Evolutionary conservation across 2,888 invertebrate genomes (phyloP), one percentile per base, ranked within the genome.

Genomic region (Peribatodes rhomboidaria): DNA sequence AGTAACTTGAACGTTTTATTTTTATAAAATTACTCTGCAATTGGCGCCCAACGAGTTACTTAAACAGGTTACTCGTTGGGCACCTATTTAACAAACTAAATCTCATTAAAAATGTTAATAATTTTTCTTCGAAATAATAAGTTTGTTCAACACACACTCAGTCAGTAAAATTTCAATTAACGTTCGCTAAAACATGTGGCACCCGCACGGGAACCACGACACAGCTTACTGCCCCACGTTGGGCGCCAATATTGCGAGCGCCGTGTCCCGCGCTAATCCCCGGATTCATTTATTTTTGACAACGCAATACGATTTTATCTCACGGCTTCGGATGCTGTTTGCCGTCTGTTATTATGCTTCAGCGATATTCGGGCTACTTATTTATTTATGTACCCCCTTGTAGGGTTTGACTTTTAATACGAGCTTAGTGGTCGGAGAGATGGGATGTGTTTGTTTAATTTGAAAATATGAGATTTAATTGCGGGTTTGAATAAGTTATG

Each of bases 301-400:
- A 92, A 92, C 93, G 92, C 93, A 90, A 93, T 92, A 91, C 92
- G 92, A 93, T 93, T 93, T 92, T 93, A 92, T 93, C 93, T 92
- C 90, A 88, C 86, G 90, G 92, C 92, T 92, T 92, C 92, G 90
- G 90, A 90, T 91, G 91, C 91, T 92, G 92, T 93, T 93, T 93
- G 92, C 92, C 90, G 86, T 89, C 90, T 90, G 92, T 92, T 93
- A 92, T 92, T 91, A 89, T 85, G 84, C 86, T 86, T 84, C 88
- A 83, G 84, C 86, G 86, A 89, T 90, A 90, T 88, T 90, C 85
- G 83, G 83, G 84, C 87, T 85, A 89, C 87, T 90, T 91, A 90
- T 91, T 92, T 92, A 92, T 92, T 92, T 92, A 90, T 87, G 84
- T 87, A 83, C 77, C 87, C 91, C 89, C 85, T 88, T 84, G 81